Base-by-base conservation (phyloP, 1,140 invertebrate species). In the Hydropsyche tenuis region DNA sequence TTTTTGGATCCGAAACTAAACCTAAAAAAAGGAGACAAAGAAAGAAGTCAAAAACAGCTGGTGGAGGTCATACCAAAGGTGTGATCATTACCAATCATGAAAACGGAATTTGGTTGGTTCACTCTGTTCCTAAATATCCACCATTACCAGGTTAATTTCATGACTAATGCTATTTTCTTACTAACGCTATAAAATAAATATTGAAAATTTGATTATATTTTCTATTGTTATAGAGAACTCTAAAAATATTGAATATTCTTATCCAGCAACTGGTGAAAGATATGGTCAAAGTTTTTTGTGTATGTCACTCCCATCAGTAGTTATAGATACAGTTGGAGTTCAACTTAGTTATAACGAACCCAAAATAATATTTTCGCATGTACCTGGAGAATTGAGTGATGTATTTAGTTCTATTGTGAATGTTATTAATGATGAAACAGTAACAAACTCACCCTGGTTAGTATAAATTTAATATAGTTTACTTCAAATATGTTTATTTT, bases 271-370 rank as follows among this genome's bases (percentile, higher is more conserved):
- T 1, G 95, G 92, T 0, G 83, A 83, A 70, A 81, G 83, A 11
- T 94, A 92, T 83, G 96, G 96, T 0, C 96, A 98, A 82, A 93
- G 90, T 37, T 92, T 96, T 75, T 83, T 98, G 0, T 98, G 96
- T 81, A 86, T 97, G 37, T 92, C 91, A 0, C 83, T 96, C 5
- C 85, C 88, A 45, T 80, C 85, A 0, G 80, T 85, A 20, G 87
- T 91, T 56, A 81, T 95, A 30, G 87, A 95, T 79, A 85, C 86
- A 73, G 88, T 96, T 60, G 93, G 91, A 2, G 81, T 84, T 53
- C 91, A 93, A 78, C 80, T 96, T 25, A 88, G 89, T 76, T 94
- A 89, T 80, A 95, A 94, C 79, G 87, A 94, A 78, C 92, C 94
- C 6, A 84, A 88, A 22, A 85, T 93, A 27, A 93, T 90, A 78